These are phyloP conservation scores for Scopus umbretta DNA, from an alignment of 2,113 vertebrate species.

Conservation along the genomic window DNA sequence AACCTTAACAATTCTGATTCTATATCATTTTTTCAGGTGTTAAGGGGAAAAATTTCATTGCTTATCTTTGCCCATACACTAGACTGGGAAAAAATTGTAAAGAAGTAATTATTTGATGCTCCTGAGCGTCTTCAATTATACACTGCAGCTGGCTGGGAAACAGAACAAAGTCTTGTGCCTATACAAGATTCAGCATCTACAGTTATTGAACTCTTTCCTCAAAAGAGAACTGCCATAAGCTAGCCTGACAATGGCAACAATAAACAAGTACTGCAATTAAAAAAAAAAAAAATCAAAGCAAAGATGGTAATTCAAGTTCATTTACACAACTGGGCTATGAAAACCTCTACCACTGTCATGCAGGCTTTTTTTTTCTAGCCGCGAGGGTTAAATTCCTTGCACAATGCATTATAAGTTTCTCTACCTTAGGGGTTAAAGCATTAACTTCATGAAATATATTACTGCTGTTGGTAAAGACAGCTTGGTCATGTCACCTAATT, in stretches of 20 bases:
- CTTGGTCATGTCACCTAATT: background rate
- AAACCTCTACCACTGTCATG: background rate
- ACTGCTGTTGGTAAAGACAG: background rate
- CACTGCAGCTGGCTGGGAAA: background rate
- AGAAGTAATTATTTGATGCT: background rate
- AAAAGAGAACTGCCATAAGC: background rate
- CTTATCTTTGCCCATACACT: background rate
- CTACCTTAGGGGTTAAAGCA: too few species aligned
- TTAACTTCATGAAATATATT: too few species aligned
- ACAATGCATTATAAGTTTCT: background rate
- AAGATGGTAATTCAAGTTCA: background rate
- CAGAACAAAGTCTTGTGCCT: background rate
- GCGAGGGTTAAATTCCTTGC: background rate
- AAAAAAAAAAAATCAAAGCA: background rate
- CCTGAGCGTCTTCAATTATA: background rate
- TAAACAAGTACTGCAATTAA: background rate
- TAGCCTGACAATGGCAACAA: background rate
- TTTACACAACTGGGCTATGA: background rate
- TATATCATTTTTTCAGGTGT: background rate
- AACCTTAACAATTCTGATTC: too few species aligned
- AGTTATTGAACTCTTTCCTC: background rate
- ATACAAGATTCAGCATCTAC: background rate
- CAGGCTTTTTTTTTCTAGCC: background rate
- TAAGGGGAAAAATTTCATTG: background rate
- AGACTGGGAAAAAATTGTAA: background rate